Conservation (phyloP, 2,113 vertebrate genomes). For the Collichthys lucidus region DNA sequence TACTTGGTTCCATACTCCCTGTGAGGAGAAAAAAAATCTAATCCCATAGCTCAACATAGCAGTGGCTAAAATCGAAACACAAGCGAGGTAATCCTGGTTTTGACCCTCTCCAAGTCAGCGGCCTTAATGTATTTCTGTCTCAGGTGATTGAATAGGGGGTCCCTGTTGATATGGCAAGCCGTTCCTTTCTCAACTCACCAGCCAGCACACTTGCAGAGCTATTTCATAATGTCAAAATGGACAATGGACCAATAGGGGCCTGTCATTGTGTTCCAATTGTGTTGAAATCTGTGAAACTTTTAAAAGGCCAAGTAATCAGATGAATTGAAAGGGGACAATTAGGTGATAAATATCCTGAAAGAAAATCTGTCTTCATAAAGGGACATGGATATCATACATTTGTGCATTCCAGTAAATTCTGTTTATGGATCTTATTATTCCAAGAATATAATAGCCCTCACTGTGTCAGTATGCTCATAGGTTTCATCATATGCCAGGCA, state of each 20-base stretch:
- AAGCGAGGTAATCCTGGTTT: conserved; percentile 66
- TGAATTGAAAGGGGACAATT: conserved; percentile 19
- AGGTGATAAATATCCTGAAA: conserved; percentile 13
- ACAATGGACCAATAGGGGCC: background rate
- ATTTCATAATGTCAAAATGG: conserved; percentile 33
- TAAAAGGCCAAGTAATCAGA: conserved; percentile 26
- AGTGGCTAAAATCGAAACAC: conserved; percentile 64
- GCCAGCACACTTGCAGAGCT: conserved; percentile 5
- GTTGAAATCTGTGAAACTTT: background rate
- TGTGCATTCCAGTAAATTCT: conserved; percentile 12
- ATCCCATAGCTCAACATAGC: conserved; percentile 52
- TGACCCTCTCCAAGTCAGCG: conserved; percentile 55
- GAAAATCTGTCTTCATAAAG: conserved; percentile 14
- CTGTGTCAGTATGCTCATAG: background rate
- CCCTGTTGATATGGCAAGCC: conserved; percentile 43
- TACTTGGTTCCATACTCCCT: background rate
- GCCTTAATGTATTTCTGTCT: conserved; percentile 75
- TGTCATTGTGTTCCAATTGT: conserved; percentile 7
- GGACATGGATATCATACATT: background rate
- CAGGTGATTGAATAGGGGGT: conserved; percentile 58
- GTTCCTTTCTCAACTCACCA: background rate
- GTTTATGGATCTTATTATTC: background rate
- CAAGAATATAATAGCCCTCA: background rate
- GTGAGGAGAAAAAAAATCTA: conserved; percentile 21
- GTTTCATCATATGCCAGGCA: background rate